Evolutionary conservation across 2,113 vertebrate genomes (phyloP).

Genomic region (Solea solea): DNA sequence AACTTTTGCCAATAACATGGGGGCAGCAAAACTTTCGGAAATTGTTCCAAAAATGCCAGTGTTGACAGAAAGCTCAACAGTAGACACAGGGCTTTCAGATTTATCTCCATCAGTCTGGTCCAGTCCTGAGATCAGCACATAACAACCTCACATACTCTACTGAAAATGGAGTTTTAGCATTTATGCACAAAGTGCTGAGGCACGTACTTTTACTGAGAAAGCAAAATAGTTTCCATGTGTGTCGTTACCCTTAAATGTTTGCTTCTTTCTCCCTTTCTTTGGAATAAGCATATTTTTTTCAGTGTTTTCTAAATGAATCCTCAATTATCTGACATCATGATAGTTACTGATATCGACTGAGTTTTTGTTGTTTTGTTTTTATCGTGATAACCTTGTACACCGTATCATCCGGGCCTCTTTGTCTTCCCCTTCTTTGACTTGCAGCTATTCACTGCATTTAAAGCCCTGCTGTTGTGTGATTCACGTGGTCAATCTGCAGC

Average conservation of each 20-base stretch:
- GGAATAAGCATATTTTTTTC: no score
- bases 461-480: slow-evolving; percentile 4
- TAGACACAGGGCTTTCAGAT: not conserved
- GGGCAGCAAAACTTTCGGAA: no score
- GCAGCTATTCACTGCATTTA: not conserved
- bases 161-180: slow-evolving; percentile 2
- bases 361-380: not conserved
- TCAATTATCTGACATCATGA: not conserved
- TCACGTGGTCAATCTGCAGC: slow-evolving; percentile 25
- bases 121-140: slow-evolving; percentile 26
- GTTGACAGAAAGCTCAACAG: slow-evolving; percentile 11
- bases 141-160: not conserved
- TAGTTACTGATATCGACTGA: not conserved
- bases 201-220: not conserved
- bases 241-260: no score
- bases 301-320: no score
- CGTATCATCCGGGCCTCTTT: not conserved
- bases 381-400: not conserved
- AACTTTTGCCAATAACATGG: no score
- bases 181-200: slow-evolving; percentile 14
- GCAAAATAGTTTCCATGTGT: no score
- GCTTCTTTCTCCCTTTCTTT: no score
- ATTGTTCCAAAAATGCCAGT: slow-evolving; percentile 6
- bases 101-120: slow-evolving; percentile 15
- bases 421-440: not conserved